Conservation (phyloP, 2,113 vertebrate genomes). For the Colistium nudipinnis region DNA sequence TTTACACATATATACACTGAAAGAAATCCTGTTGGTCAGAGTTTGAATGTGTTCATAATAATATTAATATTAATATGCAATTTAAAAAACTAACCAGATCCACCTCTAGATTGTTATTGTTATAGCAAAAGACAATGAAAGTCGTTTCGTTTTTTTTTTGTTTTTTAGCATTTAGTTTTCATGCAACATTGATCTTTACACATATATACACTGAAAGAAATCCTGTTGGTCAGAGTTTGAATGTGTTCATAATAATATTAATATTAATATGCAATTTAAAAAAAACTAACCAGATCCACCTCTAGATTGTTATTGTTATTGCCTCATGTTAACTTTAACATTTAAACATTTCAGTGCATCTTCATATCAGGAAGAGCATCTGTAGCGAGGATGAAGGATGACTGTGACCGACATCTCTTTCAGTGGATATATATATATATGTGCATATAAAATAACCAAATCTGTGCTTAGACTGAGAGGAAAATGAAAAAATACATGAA, state of each 20-base stretch:
- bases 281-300: too few species aligned
- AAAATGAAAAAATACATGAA: neutral
- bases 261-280: too few species aligned
- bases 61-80: too few species aligned
- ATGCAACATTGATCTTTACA: neutral
- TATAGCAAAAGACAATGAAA: too few species aligned
- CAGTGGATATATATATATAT: neutral
- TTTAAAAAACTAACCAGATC: too few species aligned
- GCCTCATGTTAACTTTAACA: too few species aligned
- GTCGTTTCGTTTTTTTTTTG: too few species aligned
- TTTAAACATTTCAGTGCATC: too few species aligned
- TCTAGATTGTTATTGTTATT: too few species aligned
- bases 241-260: too few species aligned
- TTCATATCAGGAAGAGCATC: neutral
- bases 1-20: neutral
- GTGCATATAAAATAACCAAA: conserved; percentile 7
- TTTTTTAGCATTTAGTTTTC: neutral
- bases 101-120: too few species aligned
- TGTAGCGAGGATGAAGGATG: neutral
- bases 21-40: neutral
- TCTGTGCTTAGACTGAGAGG: neutral
- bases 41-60: too few species aligned
- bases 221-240: neutral
- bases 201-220: neutral
- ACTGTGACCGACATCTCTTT: neutral